A percentile compares a stretch with the other conserved stretches of the same genome.
These are phyloP conservation scores for Orussus abietinus DNA, from an alignment of 1,140 invertebrate genomes.

Conservation along the genomic window DNA sequence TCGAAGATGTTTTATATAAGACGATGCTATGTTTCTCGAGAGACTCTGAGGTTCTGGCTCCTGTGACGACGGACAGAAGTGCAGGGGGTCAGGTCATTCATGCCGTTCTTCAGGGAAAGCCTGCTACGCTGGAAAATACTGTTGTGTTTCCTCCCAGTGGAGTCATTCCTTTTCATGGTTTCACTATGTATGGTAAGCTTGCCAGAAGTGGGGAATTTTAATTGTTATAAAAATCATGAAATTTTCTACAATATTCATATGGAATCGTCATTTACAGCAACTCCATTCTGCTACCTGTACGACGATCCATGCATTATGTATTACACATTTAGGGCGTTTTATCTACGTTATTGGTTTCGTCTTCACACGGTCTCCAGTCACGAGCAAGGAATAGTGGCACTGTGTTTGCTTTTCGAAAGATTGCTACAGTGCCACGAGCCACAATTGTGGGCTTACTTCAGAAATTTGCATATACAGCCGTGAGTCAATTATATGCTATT, in stretches of 20 bases:
- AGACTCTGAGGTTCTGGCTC: constrained; percentile 75
- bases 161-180: constrained; percentile 94
- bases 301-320: constrained; percentile 85
- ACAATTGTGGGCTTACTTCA: constrained; percentile 85
- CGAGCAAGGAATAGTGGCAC: constrained; percentile 79
- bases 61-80: constrained; percentile 58
- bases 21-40: constrained; percentile 91
- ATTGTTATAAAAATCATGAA: constrained; percentile 6
- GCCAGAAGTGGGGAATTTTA: constrained; percentile 11
- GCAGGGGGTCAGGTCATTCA: constrained; percentile 52
- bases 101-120: constrained; percentile 68
- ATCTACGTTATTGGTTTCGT: constrained; percentile 86
- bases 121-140: constrained; percentile 61
- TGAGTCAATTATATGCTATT: constrained; percentile 59
- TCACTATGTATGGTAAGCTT: constrained; percentile 89
- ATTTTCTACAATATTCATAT: constrained; percentile 13
- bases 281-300: constrained; percentile 91
- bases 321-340: constrained; percentile 87
- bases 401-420: constrained; percentile 84
- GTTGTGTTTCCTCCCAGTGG: constrained; percentile 91
- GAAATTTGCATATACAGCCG: constrained; percentile 84
- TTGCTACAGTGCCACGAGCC: constrained; percentile 89
- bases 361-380: constrained; percentile 89
- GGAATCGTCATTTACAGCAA: too few species aligned
- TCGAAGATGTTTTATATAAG: constrained; percentile 93